Conservation (phyloP, 2,113 vertebrate species). For the Elephas maximus region DNA sequence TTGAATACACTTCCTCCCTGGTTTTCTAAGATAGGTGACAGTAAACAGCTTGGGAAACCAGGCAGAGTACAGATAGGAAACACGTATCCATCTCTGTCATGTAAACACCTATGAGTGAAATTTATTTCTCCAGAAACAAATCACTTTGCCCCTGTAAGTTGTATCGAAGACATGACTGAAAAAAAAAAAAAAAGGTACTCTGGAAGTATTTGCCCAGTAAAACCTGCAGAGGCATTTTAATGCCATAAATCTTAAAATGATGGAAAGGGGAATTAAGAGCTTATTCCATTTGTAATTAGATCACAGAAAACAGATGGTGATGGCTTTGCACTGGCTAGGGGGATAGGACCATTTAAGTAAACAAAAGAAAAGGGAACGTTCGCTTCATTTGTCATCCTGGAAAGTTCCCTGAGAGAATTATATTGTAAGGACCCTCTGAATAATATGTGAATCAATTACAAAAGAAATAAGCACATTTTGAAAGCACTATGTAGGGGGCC, state of each 20-base stretch:
- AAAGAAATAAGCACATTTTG: neutral
- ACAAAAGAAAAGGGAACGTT: constrained; percentile 47
- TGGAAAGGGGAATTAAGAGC: constrained; percentile 64
- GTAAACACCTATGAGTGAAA: constrained; percentile 68
- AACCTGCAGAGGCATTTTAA: constrained; percentile 37
- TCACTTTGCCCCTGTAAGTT: constrained; percentile 70
- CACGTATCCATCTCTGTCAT: constrained; percentile 65
- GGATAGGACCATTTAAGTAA: constrained; percentile 69
- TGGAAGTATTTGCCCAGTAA: neutral
- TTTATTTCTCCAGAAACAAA: constrained; percentile 74
- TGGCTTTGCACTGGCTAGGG: constrained; percentile 35
- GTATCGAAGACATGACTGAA: constrained; percentile 1
- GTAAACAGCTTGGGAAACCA: constrained; percentile 51
- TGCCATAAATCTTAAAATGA: constrained; percentile 65
- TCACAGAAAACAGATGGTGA: constrained; percentile 73
- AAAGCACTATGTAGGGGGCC: neutral
- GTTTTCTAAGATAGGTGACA: constrained; percentile 43
- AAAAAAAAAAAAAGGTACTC: constrained; percentile 43
- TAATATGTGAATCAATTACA: neutral
- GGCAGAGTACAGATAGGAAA: constrained; percentile 29
- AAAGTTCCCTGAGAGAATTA: constrained; percentile 40
- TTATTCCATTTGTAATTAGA: constrained; percentile 78
- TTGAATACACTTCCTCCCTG: constrained; percentile 53
- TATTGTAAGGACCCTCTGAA: neutral
- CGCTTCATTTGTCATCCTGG: constrained; percentile 53